Base-by-base conservation (phyloP, 2,888 invertebrate genomes). In the Plebejus melissa region DNA sequence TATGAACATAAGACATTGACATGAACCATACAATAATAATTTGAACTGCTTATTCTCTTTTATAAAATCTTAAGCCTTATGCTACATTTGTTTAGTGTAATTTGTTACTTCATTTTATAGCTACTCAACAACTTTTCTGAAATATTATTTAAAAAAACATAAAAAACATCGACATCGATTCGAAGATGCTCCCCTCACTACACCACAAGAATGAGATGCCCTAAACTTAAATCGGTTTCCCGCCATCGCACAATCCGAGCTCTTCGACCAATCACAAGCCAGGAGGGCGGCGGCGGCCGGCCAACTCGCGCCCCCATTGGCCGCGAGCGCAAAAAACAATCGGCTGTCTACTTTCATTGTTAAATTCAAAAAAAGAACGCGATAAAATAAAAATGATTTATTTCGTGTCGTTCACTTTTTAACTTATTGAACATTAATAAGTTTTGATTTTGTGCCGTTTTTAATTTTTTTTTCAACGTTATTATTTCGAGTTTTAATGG, bases 321-420 rank as follows among this genome's bases (percentile, higher is more conserved):
- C 82, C 87, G 86, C 87, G 88, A 87, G 86, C 84, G 87, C 87
- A 89, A 91, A 91, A 91, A 88, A 90, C 91, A 92, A 91, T 92
- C 91, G 92, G 91, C 88, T 90, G 91, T 88, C 88, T 90, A 90
- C 71, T 91, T 90, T 90, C 90, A 90, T 88, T 88, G 90, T 91
- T 90, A 91, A 92, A 92, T 91, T 92, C 91, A 92, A 91, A 93
- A 50, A 93, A 93, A 91, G 91, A 91, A 88, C 89, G 89, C 88
- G 88, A 90, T 90, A 90, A 88, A 90, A 91, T 90, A 90, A 89
- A 90, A 91, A 91, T 93, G 93, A 93, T 93, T 93, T 93, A 93
- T 87, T 84, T 82, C 50, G 83, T 83, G 86, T 85, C 88, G 86
- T 85, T 87, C 88, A 90, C 91, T 90, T 90, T 91, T 91, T 90